Evolutionary conservation across 2,113 vertebrate species (phyloP).

Genomic region (Marmota flaviventris): DNA sequence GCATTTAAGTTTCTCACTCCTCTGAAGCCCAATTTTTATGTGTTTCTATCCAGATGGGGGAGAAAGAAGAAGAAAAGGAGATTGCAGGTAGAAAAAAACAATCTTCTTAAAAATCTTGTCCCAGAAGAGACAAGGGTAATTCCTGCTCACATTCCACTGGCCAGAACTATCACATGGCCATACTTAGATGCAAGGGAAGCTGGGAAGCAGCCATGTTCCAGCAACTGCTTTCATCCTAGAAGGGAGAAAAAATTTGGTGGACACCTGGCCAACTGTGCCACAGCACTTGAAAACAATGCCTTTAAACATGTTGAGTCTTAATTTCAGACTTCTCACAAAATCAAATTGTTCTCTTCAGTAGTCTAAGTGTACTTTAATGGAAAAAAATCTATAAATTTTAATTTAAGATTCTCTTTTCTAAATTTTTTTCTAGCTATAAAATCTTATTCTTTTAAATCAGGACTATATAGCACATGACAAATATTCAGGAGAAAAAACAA

Average conservation of each 20-base stretch:
- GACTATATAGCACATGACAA: not conserved
- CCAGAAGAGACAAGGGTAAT: not conserved
- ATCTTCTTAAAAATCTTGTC: constrained; percentile 22
- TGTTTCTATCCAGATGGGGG: not conserved
- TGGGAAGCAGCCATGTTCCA: not conserved
- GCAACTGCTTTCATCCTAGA: not conserved
- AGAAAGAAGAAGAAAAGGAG: not conserved
- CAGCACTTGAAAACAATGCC: constrained; percentile 9
- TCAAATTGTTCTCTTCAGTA: constrained; percentile 8
- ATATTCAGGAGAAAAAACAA: not conserved
- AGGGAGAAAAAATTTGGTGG: not conserved
- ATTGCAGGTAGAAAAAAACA: not conserved
- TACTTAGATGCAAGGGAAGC: not conserved
- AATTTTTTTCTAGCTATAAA: constrained; percentile 29
- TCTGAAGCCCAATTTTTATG: not conserved
- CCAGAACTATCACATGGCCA: not conserved
- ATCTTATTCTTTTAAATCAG: not conserved
- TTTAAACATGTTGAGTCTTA: not conserved
- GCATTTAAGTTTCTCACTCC: not conserved
- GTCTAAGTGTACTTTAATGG: not conserved
- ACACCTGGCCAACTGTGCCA: not conserved
- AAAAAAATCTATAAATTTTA: constrained; percentile 49
- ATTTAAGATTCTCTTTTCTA: constrained; percentile 16
- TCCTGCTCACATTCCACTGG: not conserved
- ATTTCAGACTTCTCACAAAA: constrained; percentile 31